Evolutionary conservation across 2,888 invertebrate species (phyloP), one percentile per base, ranked within the genome.

Genomic region (Crossocerus cetratus): DNA sequence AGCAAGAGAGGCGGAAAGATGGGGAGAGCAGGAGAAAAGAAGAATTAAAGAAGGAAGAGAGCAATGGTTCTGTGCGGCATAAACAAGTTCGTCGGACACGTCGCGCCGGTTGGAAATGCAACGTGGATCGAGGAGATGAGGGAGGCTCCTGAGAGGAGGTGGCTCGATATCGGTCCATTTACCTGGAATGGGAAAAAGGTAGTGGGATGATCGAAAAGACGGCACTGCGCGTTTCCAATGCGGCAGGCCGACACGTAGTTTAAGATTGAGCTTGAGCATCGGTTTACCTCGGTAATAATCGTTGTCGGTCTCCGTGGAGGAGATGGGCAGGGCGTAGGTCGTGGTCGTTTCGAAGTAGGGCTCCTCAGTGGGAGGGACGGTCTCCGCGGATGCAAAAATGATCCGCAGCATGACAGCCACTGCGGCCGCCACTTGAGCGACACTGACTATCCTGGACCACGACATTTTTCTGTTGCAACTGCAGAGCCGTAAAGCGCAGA

Each of bases 211-310:
- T n/a, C 2, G 32, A 32, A 32, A 32, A 1, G 32, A n/a, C n/a
- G 8, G 32, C 32, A 32, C 8, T 5, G 32, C 5, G 32, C 32
- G 32, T 32, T 32, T 32, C 32, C 11, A 8, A 32, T 32, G 32
- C 32, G 32, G 11, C 23, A 11, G 8, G 5, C 32, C 32, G 32
- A 32, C 11, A 11, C 11, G 5, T 8, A 11, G 1, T 32, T 4
- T 32, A 32, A 32, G 32, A 32, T 32, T 32, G 32, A 32, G 32
- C 8, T 13, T 13, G 11, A 16, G 14, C 57, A 43, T 44, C 18
- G 53, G 65, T 82, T 87, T 87, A 87, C 87, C 87, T 87, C 75
- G 78, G 66, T 76, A 74, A 69, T 78, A 71, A 58, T 86, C 86
- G 82, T 67, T 81, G 83, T 84, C 83, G 66, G 81, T 84, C 76